These are phyloP conservation scores for Dendronephthya gigantea DNA, from an alignment of 64 coral and sea anemone species.

Conservation along the genomic window DNA sequence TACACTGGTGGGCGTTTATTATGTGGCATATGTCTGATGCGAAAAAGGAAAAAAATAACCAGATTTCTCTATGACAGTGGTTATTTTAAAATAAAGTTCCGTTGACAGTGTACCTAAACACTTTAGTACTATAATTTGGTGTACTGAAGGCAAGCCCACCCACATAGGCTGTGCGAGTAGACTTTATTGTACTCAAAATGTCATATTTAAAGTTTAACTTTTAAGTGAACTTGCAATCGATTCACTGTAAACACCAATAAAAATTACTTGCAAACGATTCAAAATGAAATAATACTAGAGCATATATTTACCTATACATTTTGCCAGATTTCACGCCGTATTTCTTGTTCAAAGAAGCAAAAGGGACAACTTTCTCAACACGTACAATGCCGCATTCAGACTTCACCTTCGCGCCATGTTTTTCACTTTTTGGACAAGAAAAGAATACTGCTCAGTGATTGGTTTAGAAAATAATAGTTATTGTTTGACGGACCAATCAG, in stretches of 20 bases:
- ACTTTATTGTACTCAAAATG: too few species aligned
- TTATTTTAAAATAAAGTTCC: too few species aligned
- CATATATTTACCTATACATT: not conserved
- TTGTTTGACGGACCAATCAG: not conserved
- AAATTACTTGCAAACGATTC: not conserved
- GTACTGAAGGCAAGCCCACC: too few species aligned
- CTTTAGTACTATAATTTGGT: too few species aligned
- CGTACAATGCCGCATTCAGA: not conserved
- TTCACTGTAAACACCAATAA: not conserved
- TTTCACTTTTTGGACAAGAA: not conserved
- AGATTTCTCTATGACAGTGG: too few species aligned
- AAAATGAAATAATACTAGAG: not conserved
- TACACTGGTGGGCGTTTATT: too few species aligned
- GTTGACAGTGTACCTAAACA: too few species aligned
- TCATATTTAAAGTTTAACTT: too few species aligned
- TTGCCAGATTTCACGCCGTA: not conserved
- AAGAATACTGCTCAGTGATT: not conserved
- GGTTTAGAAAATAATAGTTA: not conserved
- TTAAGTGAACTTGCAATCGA: not conserved
- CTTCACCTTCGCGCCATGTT: not conserved
- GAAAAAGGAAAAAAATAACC: too few species aligned
- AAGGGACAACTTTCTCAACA: not conserved
- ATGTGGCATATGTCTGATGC: too few species aligned
- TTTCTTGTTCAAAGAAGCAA: not conserved
- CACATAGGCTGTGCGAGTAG: too few species aligned